Conservation (phyloP, 2,797 vertebrate genomes). For the Microctenopoma steveboyesi region DNA sequence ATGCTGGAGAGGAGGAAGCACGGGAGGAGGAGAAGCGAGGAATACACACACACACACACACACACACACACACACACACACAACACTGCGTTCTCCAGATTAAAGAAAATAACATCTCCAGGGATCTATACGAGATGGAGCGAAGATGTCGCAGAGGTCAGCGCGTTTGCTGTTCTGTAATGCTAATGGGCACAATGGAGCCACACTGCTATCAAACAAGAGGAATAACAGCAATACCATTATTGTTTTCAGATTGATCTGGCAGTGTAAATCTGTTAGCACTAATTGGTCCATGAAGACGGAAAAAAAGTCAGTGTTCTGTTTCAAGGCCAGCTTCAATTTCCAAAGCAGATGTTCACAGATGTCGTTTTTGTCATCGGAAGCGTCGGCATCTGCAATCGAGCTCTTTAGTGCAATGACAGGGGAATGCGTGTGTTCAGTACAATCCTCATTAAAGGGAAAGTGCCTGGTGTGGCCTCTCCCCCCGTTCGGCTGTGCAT, state of each 20-base stretch:
- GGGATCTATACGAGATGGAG: slow-evolving; percentile 66
- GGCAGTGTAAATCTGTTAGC: slow-evolving; percentile 77
- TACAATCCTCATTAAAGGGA: slow-evolving; percentile 69
- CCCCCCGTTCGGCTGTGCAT: slow-evolving; percentile 40
- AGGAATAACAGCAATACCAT: slow-evolving; percentile 61
- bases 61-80: slow-evolving; percentile 46
- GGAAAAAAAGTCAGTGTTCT: slow-evolving; percentile 80
- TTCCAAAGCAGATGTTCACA: slow-evolving; percentile 81
- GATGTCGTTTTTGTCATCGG: slow-evolving; percentile 72
- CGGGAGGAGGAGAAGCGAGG: slow-evolving; percentile 38
- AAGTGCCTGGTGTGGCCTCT: slow-evolving; percentile 61
- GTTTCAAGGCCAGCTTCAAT: slow-evolving; percentile 75
- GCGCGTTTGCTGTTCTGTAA: slow-evolving; percentile 66
- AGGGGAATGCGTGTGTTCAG: slow-evolving; percentile 61
- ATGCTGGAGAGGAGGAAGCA: slow-evolving; percentile 80
- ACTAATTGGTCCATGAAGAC: slow-evolving; percentile 81
- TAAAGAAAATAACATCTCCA: slow-evolving; percentile 84
- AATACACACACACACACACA: slow-evolving; percentile 17
- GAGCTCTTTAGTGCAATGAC: slow-evolving; percentile 70
- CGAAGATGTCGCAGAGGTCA: slow-evolving; percentile 71
- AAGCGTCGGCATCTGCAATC: slow-evolving; percentile 71
- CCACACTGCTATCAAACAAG: slow-evolving; percentile 63
- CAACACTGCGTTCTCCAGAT: slow-evolving; percentile 87
- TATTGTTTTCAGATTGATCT: slow-evolving; percentile 80
- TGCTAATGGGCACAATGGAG: slow-evolving; percentile 68